These are phyloP conservation scores for Cyanistes caeruleus DNA, from an alignment of 2,113 vertebrate genomes.

Conservation along the genomic window DNA sequence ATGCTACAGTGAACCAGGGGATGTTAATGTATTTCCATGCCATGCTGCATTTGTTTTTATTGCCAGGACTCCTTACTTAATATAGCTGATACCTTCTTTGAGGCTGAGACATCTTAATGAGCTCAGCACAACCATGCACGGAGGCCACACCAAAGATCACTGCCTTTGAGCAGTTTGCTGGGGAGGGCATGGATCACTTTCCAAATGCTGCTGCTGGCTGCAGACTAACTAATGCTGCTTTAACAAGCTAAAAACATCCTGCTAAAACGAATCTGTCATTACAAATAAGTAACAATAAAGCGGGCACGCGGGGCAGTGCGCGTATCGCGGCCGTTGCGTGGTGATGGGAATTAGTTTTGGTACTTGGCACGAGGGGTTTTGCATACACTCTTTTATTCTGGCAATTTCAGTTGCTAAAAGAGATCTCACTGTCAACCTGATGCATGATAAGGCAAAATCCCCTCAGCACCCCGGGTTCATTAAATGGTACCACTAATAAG, in stretches of 20 bases:
- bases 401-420: not conserved
- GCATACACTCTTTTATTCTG: not conserved
- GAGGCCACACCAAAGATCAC: not conserved
- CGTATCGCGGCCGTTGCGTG: accelerated
- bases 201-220: not conserved
- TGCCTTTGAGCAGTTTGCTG: not conserved
- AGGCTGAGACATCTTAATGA: constrained; percentile 36
- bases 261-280: not conserved
- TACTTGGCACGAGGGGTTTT: not conserved
- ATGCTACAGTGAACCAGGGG: not conserved
- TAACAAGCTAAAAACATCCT: constrained; percentile 25
- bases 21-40: constrained; percentile 5
- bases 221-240: not conserved
- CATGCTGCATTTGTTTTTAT: constrained; percentile 54
- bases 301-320: accelerated
- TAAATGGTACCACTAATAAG: not conserved
- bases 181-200: not conserved
- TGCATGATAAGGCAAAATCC: not conserved
- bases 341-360: not conserved
- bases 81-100: not conserved
- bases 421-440: not conserved
- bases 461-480: not conserved
- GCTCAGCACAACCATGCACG: not conserved
- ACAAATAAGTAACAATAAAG: not conserved
- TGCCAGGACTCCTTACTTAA: not conserved